Evolutionary conservation across 2,113 vertebrate genomes (phyloP).

Genomic region (Amia ocellicauda): DNA sequence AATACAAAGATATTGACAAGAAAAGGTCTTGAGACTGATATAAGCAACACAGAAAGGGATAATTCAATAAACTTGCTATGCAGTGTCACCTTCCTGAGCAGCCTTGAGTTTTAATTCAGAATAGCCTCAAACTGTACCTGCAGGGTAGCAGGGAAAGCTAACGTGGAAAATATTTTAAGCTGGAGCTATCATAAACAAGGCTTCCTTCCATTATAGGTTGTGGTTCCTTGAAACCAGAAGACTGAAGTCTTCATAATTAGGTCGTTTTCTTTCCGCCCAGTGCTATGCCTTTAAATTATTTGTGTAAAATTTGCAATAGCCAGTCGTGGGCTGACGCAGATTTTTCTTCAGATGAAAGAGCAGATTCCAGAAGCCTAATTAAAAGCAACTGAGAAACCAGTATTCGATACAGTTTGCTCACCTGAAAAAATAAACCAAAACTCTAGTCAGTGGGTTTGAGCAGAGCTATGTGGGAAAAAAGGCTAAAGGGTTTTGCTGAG

Average conservation of each 20-base stretch:
- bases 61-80: no score
- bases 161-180: slow-evolving; percentile 33
- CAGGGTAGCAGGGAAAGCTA: background rate
- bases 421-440: slow-evolving; percentile 92
- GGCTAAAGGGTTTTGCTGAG: slow-evolving; percentile 52
- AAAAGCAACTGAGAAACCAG: slow-evolving; percentile 86
- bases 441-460: slow-evolving; percentile 55
- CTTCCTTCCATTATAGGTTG: slow-evolving; percentile 36
- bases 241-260: slow-evolving; percentile 63
- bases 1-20: no score
- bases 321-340: slow-evolving; percentile 70
- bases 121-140: background rate
- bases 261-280: slow-evolving; percentile 57
- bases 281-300: slow-evolving; percentile 73
- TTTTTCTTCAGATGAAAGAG: slow-evolving; percentile 74
- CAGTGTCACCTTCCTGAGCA: no score
- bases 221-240: slow-evolving; percentile 57
- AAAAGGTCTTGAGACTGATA: no score
- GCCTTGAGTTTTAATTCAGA: background rate
- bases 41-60: no score
- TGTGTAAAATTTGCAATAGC: slow-evolving; percentile 60
- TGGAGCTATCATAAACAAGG: slow-evolving; percentile 23
- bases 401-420: slow-evolving; percentile 82
- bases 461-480: slow-evolving; percentile 63
- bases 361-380: slow-evolving; percentile 85